These are phyloP conservation scores for Falco columbarius DNA, from an alignment of 2,797 vertebrate genomes.

Conservation along the genomic window DNA sequence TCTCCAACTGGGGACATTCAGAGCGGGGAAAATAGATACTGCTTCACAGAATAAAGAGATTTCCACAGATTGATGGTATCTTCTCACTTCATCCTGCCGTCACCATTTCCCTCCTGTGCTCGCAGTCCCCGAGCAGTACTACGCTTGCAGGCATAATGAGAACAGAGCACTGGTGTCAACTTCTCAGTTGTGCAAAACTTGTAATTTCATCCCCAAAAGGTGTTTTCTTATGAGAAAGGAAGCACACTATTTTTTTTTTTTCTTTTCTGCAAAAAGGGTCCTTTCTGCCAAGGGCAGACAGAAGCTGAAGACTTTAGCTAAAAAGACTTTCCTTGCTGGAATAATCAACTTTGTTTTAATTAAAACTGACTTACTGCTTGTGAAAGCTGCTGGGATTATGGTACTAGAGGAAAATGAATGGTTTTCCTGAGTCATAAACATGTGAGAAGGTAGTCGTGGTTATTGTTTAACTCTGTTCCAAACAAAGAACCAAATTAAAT, in stretches of 20 bases:
- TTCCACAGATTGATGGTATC: background rate
- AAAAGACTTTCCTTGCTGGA: background rate
- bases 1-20: background rate
- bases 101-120: background rate
- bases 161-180: background rate
- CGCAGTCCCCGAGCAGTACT: background rate
- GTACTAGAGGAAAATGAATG: background rate
- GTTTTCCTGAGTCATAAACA: background rate
- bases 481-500: background rate
- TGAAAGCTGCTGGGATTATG: background rate
- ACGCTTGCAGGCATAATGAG: background rate
- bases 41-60: background rate
- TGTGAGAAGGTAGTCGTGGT: background rate
- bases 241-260: too few species aligned
- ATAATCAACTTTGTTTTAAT: background rate
- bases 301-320: background rate
- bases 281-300: background rate
- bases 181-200: background rate
- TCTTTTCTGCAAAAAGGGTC: background rate
- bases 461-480: background rate
- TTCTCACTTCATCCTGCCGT: background rate
- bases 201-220: background rate
- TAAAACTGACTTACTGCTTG: background rate
- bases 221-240: background rate
- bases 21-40: background rate